Conservation (phyloP, 2,888 invertebrate genomes). For the Cartodere bifasciata region DNA sequence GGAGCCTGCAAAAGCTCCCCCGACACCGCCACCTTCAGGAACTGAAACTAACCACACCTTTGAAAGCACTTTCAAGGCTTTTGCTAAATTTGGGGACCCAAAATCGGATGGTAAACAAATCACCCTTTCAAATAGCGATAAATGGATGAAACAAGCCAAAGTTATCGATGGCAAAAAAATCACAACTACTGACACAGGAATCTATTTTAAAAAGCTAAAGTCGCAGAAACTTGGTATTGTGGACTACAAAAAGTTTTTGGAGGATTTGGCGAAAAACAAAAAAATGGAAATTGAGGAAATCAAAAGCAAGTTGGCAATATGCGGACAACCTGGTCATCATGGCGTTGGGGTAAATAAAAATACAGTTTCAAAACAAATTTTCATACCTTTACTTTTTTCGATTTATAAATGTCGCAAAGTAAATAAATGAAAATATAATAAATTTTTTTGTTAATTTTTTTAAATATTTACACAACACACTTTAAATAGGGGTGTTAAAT, state of each 20-base stretch:
- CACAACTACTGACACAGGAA: conserved; percentile 84
- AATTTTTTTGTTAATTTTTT: no score
- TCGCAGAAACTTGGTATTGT: conserved; percentile 59
- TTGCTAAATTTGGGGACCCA: conserved; percentile 79
- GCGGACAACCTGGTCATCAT: conserved; percentile 63
- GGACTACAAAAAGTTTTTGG: conserved; percentile 76
- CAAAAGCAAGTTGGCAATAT: conserved; percentile 64
- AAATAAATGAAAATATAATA: no score
- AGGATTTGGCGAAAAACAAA: conserved; percentile 73
- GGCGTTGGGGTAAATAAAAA: conserved; percentile 32
- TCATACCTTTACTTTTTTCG: no score
- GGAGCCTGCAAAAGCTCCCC: conserved; percentile 12
- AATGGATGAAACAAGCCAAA: conserved; percentile 86
- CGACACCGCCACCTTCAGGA: conserved; percentile 15
- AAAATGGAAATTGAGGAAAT: conserved; percentile 68
- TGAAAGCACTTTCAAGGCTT: conserved; percentile 65
- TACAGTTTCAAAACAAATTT: no score
- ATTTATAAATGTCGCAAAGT: no score
- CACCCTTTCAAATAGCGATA: conserved; percentile 81
- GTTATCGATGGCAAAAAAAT: conserved; percentile 67
- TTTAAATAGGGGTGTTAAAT: no score
- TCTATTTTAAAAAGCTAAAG: conserved; percentile 86
- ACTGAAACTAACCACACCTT: conserved; percentile 28
- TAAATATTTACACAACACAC: no score
- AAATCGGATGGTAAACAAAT: conserved; percentile 80